Conservation (phyloP, 2,888 invertebrate genomes). For the Teleiodes luculella region DNA sequence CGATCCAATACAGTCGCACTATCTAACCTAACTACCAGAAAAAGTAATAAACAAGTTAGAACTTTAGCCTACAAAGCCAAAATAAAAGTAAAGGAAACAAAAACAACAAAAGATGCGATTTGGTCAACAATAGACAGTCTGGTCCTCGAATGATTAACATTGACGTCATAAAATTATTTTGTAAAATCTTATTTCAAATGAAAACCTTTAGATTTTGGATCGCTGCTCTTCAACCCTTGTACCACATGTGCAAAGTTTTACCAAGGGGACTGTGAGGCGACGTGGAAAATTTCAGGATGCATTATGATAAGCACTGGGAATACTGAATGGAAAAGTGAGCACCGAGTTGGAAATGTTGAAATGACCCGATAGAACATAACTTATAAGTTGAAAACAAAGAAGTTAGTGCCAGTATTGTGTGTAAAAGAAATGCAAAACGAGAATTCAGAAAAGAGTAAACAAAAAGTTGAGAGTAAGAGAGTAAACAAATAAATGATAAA, state of each 20-base stretch:
- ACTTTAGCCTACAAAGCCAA: too few relatives aligned
- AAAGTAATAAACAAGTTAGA: too few relatives aligned
- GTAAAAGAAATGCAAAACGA: neutral
- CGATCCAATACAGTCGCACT: too few relatives aligned
- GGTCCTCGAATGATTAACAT: too few relatives aligned
- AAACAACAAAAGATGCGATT: too few relatives aligned
- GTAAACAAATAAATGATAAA: too few relatives aligned
- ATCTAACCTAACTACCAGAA: too few relatives aligned
- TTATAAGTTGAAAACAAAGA: conserved; percentile 26
- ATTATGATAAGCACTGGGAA: conserved; percentile 40
- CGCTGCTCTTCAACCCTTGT: neutral
- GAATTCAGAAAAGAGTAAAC: too few relatives aligned
- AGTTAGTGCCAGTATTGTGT: conserved; percentile 18
- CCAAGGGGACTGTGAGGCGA: conserved; percentile 32
- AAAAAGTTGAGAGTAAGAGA: too few relatives aligned
- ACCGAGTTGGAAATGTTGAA: conserved; percentile 9
- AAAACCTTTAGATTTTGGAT: neutral
- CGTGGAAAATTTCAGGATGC: conserved; percentile 41
- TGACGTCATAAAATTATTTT: too few relatives aligned
- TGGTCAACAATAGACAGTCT: too few relatives aligned
- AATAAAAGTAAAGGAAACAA: too few relatives aligned
- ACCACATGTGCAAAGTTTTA: conserved; percentile 27
- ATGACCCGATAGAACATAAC: conserved; percentile 20
- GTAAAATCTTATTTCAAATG: neutral
- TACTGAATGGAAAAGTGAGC: conserved; percentile 18